phyloP scores from a whole-genome alignment of 2,113 vertebrate species.

The Cariama cristata region DNA sequence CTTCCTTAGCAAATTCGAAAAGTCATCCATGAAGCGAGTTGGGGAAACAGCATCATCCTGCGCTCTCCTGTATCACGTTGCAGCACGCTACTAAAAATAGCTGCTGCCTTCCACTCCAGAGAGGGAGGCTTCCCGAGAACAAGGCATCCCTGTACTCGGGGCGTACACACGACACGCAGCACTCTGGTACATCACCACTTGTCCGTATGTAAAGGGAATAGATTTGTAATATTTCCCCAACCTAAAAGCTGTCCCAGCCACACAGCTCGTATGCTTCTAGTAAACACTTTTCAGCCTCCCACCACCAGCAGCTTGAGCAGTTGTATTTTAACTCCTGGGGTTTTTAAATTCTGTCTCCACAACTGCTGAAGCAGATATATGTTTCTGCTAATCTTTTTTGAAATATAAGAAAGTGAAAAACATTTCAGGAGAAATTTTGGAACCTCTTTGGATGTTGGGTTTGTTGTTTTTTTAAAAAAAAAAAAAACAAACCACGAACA shows the following conservation, averaged over 20 bases:
- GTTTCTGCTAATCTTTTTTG: constrained; percentile 13
- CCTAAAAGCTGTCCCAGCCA: constrained; percentile 3
- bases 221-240: background rate
- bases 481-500: background rate
- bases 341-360: constrained; percentile 7
- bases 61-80: background rate
- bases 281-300: background rate
- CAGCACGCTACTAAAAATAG: constrained; percentile 53
- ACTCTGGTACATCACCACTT: background rate
- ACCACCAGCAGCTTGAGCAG: background rate
- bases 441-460: background rate
- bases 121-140: constrained; percentile 16
- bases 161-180: accelerated
- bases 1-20: background rate
- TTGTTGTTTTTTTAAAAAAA: background rate
- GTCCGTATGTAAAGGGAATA: background rate
- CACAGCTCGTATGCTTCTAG: background rate
- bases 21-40: background rate
- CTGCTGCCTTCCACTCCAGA: constrained; percentile 32
- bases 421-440: constrained; percentile 6
- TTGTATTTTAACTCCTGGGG: constrained; percentile 26
- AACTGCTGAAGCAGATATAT: background rate
- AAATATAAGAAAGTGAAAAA: constrained; percentile 3
- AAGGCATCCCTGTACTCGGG: background rate
- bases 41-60: background rate